A percentile compares a stretch with the other conserved stretches of the same genome.
phyloP scores from a whole-genome alignment of 2,113 vertebrate genomes.

The Phylloscopus trochiloides region DNA sequence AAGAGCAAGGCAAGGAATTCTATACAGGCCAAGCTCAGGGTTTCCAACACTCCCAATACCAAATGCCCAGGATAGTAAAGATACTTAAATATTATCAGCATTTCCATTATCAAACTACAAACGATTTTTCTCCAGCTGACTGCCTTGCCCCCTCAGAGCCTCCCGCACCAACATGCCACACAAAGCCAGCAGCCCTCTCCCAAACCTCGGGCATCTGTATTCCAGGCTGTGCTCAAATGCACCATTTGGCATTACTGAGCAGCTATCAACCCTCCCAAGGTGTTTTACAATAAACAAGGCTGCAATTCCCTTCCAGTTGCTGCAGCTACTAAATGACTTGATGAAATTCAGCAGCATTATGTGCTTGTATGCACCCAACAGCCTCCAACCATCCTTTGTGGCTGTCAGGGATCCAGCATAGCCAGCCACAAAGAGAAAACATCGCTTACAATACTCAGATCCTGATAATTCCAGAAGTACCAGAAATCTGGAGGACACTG shows the following conservation, averaged over 20 bases:
- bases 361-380: background rate
- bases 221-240: background rate
- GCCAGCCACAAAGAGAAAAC: background rate
- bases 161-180: background rate
- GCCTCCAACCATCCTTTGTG: background rate
- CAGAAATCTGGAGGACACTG: background rate
- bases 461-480: background rate
- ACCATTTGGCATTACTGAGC: background rate
- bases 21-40: background rate
- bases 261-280: background rate
- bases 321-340: background rate
- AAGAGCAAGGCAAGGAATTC: background rate
- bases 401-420: accelerated
- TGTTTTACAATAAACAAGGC: background rate
- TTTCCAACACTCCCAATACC: background rate
- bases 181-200: background rate
- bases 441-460: background rate
- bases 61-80: background rate
- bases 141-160: accelerated
- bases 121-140: background rate
- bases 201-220: background rate
- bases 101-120: background rate
- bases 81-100: background rate
- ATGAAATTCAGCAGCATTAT: background rate
- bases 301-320: background rate